Evolutionary conservation across 2,888 invertebrate species (phyloP), one percentile per base, ranked within the genome.

Genomic region (Orthonychiurus folsomi): DNA sequence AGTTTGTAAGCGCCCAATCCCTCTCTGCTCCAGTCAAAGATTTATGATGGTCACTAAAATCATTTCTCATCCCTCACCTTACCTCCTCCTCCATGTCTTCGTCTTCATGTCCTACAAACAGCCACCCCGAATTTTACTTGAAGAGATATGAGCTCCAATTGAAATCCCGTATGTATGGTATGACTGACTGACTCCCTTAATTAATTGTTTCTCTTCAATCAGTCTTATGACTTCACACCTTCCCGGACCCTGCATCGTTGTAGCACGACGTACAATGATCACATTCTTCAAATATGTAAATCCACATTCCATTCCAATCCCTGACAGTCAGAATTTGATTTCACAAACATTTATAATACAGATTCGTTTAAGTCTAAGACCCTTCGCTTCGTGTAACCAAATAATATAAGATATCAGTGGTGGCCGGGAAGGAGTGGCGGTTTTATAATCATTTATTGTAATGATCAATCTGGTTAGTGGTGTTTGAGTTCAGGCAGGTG

Each of bases 161-260:
- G n/a, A n/a, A 5, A 37, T 5, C 37, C 15, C 37, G 15, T 9
- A 15, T 37, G 67, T 69, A 66, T 66, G 69, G 67, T 68, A 67
- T 66, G 68, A 70, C 69, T 69, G 70, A 70, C 65, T 63, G 66
- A 60, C 67, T 65, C 64, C 66, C 63, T 20, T 69, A 66, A 71
- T 71, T 71, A 69, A 69, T 71, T 69, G 66, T 63, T 25, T 62
- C 66, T 61, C 63, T 63, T 71, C 69, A 69, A 71, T 71, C 69
- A 68, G 66, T 54, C 61, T 64, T 62, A 62, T 57, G 63, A 59
- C 54, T 26, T 66, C 55, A 20, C 21, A 28, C n/a, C 20, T n/a
- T 9, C 5, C 3, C 57, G 5, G 28, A 28, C 18, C 12, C 37
- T 57, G 3, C 9, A 23, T 55, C 18, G 9, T 3, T 55, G 20